phyloP scores from a whole-genome alignment of 2,797 vertebrate species.

The Myotis findleyi region DNA sequence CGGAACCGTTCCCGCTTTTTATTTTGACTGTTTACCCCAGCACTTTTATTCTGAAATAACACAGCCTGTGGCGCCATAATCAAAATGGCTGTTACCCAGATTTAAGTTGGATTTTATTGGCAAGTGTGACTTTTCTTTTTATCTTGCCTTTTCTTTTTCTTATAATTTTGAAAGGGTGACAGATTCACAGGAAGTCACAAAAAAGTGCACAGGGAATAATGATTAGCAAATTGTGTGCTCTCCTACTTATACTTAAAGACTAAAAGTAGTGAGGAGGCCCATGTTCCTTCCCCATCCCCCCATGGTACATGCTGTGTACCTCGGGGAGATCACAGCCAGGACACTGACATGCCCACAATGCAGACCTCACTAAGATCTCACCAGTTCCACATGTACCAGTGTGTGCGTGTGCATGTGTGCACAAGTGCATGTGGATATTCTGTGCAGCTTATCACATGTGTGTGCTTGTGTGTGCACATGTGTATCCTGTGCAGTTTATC shows the following conservation, averaged over 20 bases:
- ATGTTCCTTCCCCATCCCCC: background rate
- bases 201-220: background rate
- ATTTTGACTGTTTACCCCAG: background rate
- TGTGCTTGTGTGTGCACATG: background rate
- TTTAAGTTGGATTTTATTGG: background rate
- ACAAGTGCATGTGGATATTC: too few species aligned
- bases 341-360: fast-evolving
- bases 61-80: background rate
- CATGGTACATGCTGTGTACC: background rate
- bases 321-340: background rate
- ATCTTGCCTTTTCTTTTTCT: background rate
- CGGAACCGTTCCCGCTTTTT: background rate
- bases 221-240: background rate
- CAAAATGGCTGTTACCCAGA: background rate
- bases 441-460: background rate
- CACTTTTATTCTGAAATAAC: background rate
- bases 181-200: background rate
- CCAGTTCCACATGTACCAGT: background rate
- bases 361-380: background rate
- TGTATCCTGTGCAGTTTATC: background rate
- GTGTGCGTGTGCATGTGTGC: too few species aligned
- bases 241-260: background rate
- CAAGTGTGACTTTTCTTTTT: background rate
- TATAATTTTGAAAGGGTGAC: slow-evolving; percentile 14
- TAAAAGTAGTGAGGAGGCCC: background rate